Base-by-base conservation (phyloP, 1,140 invertebrate species). In the Stegodyphus dumicola region DNA sequence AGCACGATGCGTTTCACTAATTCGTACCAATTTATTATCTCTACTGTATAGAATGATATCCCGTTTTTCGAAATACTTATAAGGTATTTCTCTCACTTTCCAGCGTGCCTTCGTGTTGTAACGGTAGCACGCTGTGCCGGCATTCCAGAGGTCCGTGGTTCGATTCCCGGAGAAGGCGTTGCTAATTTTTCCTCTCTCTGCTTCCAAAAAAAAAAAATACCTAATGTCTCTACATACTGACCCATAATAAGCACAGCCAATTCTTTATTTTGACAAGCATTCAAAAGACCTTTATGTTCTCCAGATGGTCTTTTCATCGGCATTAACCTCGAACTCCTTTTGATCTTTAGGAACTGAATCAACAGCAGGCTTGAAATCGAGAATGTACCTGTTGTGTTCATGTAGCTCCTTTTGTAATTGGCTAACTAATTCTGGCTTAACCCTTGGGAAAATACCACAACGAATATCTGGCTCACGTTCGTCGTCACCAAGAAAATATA, bases 221-320 rank as follows among this genome's bases (percentile, higher is more conserved):
- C n/a, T n/a, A n/a, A n/a, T n/a, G n/a, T n/a, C n/a, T n/a, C n/a
- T n/a, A n/a, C n/a, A n/a, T 86, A 2, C n/a, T 86, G 15, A 5
- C 60, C 86, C n/a, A 75, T 70, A 4, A 81, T 87, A 5, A 88
- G 70, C 15, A 86, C 71, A 15, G 87, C 87, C 2, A 87, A 77
- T 81, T 88, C 86, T 53, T 79, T 56, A 9, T 74, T 67, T 15
- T 75, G 65, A 65, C 83, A 83, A 15, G 86, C 70, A 88, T 92
- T 92, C 78, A 79, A 88, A 51, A 6, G 18, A 73, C 91, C 86
- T 80, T 77, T 86, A 83, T 93, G 91, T 89, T 91, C 83, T 48
- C 88, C 88, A 51, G 64, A 33, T 60, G 90, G 91, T 85, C 71
- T 89, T 33, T 60, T 60, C 13, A 60, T 60, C 1, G 1, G 56